A percentile compares a stretch with the other conserved stretches of the same genome.
Evolutionary conservation across 2,888 invertebrate species (phyloP).

Genomic region (Ptychoptera albimana): DNA sequence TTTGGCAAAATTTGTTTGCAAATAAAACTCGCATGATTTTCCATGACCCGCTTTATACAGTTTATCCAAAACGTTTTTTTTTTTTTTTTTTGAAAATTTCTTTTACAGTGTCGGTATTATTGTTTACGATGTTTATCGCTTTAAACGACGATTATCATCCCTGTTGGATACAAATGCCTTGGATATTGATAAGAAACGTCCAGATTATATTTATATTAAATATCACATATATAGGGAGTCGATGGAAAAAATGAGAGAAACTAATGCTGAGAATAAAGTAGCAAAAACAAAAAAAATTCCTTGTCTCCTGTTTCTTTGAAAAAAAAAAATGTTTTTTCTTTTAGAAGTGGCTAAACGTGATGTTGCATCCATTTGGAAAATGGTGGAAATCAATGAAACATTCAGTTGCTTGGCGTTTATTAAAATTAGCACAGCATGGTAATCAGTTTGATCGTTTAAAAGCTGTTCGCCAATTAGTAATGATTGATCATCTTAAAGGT

Average conservation of each 20-base stretch:
- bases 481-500: constrained; percentile 46
- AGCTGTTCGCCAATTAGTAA: constrained; percentile 47
- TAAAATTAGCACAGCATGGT: constrained; percentile 50
- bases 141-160: constrained; percentile 25
- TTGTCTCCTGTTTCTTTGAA: not conserved
- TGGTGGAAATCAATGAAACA: constrained; percentile 48
- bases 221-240: constrained; percentile 33
- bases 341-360: constrained; percentile 28
- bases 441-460: constrained; percentile 41
- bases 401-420: constrained; percentile 46
- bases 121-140: constrained; percentile 22
- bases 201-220: constrained; percentile 39
- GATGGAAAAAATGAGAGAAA: constrained; percentile 23
- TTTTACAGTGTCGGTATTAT: constrained; percentile 23
- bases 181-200: constrained; percentile 25
- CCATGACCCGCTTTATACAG: too few relatives aligned
- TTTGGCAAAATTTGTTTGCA: too few relatives aligned
- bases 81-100: not conserved
- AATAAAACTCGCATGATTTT: too few relatives aligned
- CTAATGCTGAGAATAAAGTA: constrained; percentile 20
- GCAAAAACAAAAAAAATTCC: not conserved
- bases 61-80: not conserved
- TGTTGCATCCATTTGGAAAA: constrained; percentile 29
- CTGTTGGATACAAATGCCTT: constrained; percentile 27
- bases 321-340: not conserved